Evolutionary conservation across 2,797 vertebrate species (phyloP).

Genomic region (Coendou prehensilis): DNA sequence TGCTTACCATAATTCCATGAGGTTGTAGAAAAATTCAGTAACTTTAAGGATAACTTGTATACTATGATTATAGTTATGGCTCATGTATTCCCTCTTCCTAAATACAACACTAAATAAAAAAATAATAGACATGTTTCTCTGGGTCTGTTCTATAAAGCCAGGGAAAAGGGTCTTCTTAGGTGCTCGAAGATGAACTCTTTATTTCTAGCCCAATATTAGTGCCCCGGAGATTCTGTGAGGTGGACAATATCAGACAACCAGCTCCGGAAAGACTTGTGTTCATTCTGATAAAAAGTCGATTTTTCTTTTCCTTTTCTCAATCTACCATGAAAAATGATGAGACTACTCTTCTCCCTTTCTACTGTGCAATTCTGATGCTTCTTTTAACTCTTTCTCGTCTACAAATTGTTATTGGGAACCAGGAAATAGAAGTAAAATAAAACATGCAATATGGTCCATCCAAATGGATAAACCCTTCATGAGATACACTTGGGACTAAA

Average conservation of each 20-base stretch:
- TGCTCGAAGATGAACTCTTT: neutral
- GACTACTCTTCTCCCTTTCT: neutral
- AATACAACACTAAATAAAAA: slow-evolving; percentile 64
- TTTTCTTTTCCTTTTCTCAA: neutral
- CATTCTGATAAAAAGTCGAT: neutral
- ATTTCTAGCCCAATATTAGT: neutral
- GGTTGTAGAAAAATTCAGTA: neutral
- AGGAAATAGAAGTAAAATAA: neutral
- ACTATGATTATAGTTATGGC: neutral
- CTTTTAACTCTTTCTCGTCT: neutral
- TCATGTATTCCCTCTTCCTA: neutral
- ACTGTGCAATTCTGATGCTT: neutral
- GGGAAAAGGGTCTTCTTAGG: neutral
- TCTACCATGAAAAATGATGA: neutral
- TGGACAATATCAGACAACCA: too few species aligned
- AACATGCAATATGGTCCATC: accelerated
- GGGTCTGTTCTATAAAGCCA: neutral
- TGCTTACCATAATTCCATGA: slow-evolving; percentile 15
- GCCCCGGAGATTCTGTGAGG: neutral
- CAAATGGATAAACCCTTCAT: neutral
- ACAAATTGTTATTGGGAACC: neutral
- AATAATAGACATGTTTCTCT: neutral
- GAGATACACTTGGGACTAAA: neutral
- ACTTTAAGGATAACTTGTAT: neutral
- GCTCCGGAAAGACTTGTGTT: neutral